Evolutionary conservation across 2,888 invertebrate genomes (phyloP).

Genomic region (Branchellion lobata): DNA sequence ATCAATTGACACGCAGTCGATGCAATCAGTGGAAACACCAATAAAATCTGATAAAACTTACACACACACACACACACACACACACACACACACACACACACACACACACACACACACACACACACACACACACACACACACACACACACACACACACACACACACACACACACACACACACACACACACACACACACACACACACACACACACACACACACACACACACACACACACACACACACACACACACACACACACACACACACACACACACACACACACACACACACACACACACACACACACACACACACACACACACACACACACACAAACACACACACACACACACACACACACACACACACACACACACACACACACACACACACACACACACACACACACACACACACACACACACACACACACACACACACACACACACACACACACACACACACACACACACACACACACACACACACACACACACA

Average conservation of each 20-base stretch:
- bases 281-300: no score
- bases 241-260: no score
- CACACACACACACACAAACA: no score
- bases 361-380: background rate
- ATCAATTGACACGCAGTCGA: no score
- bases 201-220: no score
- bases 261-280: no score
- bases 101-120: conserved; percentile 26
- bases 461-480: conserved; percentile 2
- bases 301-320: no score
- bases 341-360: no score
- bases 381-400: background rate
- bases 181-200: no score
- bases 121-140: background rate
- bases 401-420: background rate
- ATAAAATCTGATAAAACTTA: no score
- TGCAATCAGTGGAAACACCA: no score
- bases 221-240: no score
- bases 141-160: conserved; percentile 14
- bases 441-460: background rate
- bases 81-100: conserved; percentile 2
- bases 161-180: conserved; percentile 1
- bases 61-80: background rate
- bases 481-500: conserved; percentile 26
- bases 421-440: background rate